Conservation (phyloP, 2,797 vertebrate species). For the Cuniculus paca region DNA sequence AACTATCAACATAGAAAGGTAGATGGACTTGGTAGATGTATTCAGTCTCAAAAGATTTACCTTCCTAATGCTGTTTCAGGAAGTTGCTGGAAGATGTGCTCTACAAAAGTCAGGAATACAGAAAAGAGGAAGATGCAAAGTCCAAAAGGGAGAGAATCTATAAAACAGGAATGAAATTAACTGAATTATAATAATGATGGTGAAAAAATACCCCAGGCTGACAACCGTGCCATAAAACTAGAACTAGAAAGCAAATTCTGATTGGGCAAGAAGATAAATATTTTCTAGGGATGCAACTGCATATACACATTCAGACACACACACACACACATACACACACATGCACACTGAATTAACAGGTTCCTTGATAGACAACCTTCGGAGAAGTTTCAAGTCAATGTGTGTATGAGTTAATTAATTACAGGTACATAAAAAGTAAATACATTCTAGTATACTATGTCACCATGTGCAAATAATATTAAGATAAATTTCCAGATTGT, state of each 20-base stretch:
- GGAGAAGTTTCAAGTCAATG: background rate
- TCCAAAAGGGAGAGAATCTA: background rate
- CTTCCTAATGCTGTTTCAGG: background rate
- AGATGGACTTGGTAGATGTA: background rate
- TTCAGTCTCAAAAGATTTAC: background rate
- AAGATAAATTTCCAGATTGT: background rate
- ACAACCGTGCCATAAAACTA: background rate
- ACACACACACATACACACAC: background rate
- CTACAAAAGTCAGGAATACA: background rate
- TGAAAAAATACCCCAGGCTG: background rate
- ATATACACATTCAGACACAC: rapidly evolving
- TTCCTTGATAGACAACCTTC: background rate
- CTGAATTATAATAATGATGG: background rate
- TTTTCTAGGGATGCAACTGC: background rate
- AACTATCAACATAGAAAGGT: background rate
- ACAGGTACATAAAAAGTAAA: background rate
- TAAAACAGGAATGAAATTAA: background rate
- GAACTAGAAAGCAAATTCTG: background rate
- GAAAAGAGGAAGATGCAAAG: background rate
- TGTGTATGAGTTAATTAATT: background rate
- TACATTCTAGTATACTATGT: background rate
- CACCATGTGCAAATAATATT: background rate
- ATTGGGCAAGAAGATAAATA: background rate
- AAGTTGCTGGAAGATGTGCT: background rate
- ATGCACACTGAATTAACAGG: background rate